Base-by-base conservation (phyloP, 2,113 vertebrate genomes). In the Osmerus mordax region DNA sequence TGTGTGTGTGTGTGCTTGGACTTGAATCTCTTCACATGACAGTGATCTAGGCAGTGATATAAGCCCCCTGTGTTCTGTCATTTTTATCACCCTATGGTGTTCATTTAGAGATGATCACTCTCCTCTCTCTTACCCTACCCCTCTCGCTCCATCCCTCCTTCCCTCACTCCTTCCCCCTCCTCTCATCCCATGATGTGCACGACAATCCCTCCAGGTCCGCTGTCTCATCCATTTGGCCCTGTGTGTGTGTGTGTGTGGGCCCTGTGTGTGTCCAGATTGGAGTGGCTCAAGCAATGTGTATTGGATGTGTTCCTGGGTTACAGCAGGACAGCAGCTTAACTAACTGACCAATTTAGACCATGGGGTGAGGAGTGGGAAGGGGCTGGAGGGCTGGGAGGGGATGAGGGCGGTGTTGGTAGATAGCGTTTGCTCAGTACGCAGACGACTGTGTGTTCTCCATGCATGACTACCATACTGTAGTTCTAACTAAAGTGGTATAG, bases 291-390 rank as follows among this genome's bases (percentile, higher is more conserved):
- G 79, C 81, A n/a, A 74, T 64, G 84, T 53, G 81, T 80, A 72
- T 85, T 86, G 83, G 88, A 81, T 64, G 67, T 3, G 14, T 80
- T 81, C 72, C 81, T 61, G 61, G 73, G 75, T 61, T 54, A 74
- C 75, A 58, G 80, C 77, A 3, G 76, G 83, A 66, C 78, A 1
- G 70, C 32, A 51, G 75, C 67, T 70, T 55, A 70, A 65, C 80
- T 65, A 8, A 73, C 72, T 71, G 79, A 65, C 72, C 63, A 41
- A 67, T 82, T 63, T 64, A 55, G 61, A 25, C 70, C 28, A 0
- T 2, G 53, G 16, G 73, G 61, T 23, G 54, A 72, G 6, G 68
- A 1, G 19, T 13, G 28, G 5, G 29, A 41, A 29, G 62, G 14
- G 19, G 0, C 68, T 18, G 29, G 54, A 72, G 9, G 68, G 2